Evolutionary conservation across 2,797 vertebrate species (phyloP).

Genomic region (Alauda arvensis): DNA sequence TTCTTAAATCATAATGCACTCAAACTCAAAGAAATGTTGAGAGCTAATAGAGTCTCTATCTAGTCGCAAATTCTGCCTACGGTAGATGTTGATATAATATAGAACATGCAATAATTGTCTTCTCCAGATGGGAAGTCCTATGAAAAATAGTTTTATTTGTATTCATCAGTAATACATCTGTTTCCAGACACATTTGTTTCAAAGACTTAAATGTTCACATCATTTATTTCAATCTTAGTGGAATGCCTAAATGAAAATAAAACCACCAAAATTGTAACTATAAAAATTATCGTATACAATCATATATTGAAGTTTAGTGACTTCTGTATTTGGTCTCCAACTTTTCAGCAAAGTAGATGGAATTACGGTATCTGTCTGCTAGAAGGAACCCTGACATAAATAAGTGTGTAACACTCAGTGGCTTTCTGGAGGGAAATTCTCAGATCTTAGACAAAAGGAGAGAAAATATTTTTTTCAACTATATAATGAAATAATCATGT

Average conservation of each 20-base stretch:
- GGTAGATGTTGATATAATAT: not conserved
- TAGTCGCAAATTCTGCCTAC: not conserved
- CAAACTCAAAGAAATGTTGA: not conserved
- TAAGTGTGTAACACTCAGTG: rapidly evolving
- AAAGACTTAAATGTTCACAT: not conserved
- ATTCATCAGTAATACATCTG: not conserved
- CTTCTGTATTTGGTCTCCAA: not conserved
- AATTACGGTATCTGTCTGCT: not conserved
- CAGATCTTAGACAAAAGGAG: not conserved
- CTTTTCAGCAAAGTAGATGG: not conserved
- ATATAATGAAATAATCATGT: not conserved
- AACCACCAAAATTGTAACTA: not conserved
- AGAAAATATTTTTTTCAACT: not conserved
- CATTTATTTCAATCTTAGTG: not conserved
- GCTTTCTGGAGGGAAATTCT: not conserved
- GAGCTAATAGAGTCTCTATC: not conserved
- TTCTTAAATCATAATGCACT: not conserved
- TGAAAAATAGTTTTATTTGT: slow-evolving; percentile 38
- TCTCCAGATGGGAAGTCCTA: slow-evolving; percentile 14
- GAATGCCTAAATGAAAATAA: slow-evolving; percentile 7
- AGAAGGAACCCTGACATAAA: not conserved
- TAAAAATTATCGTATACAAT: not conserved
- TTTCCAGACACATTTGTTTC: not conserved
- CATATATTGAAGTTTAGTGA: not conserved
- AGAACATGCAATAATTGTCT: not conserved